phyloP scores from a whole-genome alignment of 2,888 invertebrate genomes.

The Sicus ferrugineus region DNA sequence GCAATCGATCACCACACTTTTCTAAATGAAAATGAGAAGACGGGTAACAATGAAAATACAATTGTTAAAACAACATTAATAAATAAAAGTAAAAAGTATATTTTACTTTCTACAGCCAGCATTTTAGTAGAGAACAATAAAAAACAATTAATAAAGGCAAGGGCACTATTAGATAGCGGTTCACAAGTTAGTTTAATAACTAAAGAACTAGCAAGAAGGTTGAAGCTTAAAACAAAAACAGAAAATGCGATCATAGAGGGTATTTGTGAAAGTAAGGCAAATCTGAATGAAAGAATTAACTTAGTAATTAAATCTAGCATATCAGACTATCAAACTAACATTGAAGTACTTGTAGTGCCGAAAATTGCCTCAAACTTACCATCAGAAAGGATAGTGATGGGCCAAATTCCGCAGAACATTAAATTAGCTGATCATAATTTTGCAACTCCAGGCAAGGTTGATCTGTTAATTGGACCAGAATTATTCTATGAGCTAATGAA shows the following conservation, averaged over 20 bases:
- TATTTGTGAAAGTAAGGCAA: background rate
- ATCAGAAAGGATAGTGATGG: background rate
- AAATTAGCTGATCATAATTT: background rate
- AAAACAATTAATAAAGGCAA: background rate
- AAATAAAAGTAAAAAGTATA: background rate
- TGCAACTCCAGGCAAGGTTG: background rate
- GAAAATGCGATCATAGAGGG: background rate
- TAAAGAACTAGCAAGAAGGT: background rate
- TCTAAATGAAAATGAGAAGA: background rate
- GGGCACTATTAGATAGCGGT: conserved; percentile 1
- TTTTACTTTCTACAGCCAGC: background rate
- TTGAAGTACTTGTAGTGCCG: background rate
- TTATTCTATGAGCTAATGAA: background rate
- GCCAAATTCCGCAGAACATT: background rate
- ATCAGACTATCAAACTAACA: background rate
- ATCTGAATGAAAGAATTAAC: conserved; percentile 2
- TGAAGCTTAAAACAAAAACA: background rate
- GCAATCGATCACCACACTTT: conserved; percentile 5
- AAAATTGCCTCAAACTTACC: background rate
- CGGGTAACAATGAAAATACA: background rate
- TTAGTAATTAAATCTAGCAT: conserved; percentile 1
- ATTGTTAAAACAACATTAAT: background rate
- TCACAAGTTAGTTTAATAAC: background rate
- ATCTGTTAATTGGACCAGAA: background rate
- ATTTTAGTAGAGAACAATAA: background rate